phyloP scores from a whole-genome alignment of 53 echinoderm and acorn worm species.

The Hippasteria phrygiana region DNA sequence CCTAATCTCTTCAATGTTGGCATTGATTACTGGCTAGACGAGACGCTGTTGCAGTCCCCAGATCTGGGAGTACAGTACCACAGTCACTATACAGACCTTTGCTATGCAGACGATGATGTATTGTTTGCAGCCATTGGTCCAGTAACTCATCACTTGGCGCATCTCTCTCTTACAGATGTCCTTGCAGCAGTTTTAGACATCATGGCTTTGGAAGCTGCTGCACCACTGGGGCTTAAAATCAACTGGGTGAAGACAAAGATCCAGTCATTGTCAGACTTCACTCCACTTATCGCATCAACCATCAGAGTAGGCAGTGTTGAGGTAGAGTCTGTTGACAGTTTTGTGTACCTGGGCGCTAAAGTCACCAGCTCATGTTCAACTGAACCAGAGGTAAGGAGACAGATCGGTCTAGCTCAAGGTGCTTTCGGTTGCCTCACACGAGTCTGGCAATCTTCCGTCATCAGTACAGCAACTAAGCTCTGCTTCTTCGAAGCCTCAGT shows the following conservation, averaged over 20 bases:
- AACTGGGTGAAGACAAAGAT: background rate
- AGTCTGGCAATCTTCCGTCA: background rate
- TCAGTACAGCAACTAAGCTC: background rate
- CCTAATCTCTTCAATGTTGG: background rate
- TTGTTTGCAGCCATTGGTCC: background rate
- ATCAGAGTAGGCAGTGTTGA: background rate
- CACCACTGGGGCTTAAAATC: background rate
- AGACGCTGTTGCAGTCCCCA: background rate
- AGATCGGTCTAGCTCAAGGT: background rate
- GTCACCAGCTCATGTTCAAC: background rate
- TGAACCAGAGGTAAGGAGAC: background rate
- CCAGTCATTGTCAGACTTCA: background rate
- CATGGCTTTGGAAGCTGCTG: background rate
- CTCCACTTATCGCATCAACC: background rate
- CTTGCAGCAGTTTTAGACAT: no score
- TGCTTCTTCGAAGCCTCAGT: background rate
- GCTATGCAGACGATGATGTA: background rate
- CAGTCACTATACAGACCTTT: background rate
- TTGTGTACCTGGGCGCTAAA: background rate
- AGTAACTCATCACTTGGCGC: background rate
- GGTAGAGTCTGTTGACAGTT: background rate
- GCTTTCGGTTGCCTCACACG: background rate
- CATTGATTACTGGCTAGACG: background rate
- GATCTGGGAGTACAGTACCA: background rate
- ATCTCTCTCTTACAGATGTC: no score